Conservation (phyloP, 2,888 invertebrate genomes). For the Colostygia pectinataria region DNA sequence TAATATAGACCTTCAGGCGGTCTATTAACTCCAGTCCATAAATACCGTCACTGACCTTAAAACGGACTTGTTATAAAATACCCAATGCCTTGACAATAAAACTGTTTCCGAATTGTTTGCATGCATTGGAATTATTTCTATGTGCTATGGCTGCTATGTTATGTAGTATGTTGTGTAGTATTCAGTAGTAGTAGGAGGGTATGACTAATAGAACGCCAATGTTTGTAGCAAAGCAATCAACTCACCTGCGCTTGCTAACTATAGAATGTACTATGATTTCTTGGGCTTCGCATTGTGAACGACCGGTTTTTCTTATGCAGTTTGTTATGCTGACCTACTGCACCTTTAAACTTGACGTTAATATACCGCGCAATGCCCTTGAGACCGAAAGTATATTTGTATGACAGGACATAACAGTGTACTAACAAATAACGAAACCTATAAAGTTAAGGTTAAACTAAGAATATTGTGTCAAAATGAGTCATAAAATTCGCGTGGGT, state of each 20-base stretch:
- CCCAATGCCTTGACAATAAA: no score
- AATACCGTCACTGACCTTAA: no score
- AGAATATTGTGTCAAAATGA: neutral
- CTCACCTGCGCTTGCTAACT: slow-evolving; percentile 4
- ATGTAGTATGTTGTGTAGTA: no score
- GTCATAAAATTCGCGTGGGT: neutral
- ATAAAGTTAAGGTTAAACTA: no score
- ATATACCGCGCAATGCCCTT: neutral
- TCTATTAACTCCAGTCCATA: no score
- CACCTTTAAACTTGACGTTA: slow-evolving; percentile 11
- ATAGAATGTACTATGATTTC: slow-evolving; percentile 1
- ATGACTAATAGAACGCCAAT: slow-evolving; percentile 28
- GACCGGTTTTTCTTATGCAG: slow-evolving; percentile 18
- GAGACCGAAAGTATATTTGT: neutral
- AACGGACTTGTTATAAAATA: no score
- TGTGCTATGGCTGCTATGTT: no score
- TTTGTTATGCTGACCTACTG: slow-evolving; percentile 15
- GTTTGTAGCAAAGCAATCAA: slow-evolving; percentile 6
- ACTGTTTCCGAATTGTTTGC: no score
- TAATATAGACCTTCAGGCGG: no score
- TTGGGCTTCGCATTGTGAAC: slow-evolving; percentile 10
- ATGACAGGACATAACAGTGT: no score
- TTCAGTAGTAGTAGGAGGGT: neutral
- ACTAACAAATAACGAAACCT: no score
- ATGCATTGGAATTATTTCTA: no score